Evolutionary conservation across 1,140 invertebrate genomes (phyloP).

Genomic region (Sminthurinus signatus): DNA sequence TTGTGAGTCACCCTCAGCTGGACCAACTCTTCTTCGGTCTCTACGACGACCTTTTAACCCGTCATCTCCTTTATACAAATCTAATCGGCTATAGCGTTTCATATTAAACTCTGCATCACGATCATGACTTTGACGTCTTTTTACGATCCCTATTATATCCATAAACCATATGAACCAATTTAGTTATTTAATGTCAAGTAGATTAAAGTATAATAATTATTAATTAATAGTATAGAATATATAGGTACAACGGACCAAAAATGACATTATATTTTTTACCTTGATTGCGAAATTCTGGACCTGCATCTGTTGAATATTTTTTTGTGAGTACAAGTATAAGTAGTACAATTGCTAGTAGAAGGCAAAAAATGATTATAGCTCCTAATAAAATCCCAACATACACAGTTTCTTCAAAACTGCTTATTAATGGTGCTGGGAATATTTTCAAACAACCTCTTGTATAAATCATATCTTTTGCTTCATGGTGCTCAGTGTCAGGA

Average conservation of each 20-base stretch:
- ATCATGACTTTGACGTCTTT: no score
- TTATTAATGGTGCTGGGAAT: conserved; percentile 1
- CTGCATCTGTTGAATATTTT: background rate
- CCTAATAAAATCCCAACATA: conserved; percentile 2
- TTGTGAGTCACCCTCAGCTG: background rate
- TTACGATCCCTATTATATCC: no score
- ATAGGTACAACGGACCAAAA: no score
- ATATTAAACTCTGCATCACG: no score
- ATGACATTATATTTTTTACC: no score
- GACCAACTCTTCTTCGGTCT: background rate
- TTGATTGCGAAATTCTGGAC: background rate
- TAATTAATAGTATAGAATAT: no score
- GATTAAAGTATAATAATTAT: no score
- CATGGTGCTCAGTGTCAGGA: conserved; percentile 8
- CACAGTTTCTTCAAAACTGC: conserved; percentile 1
- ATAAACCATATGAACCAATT: no score
- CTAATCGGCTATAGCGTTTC: no score
- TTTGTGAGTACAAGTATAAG: background rate
- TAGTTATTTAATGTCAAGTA: no score
- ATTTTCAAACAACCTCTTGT: background rate
- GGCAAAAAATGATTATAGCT: background rate
- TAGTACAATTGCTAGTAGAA: background rate
- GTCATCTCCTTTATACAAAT: no score
- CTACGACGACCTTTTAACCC: background rate
- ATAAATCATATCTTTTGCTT: background rate